These are phyloP conservation scores for Zosterops japonicus DNA, from an alignment of 2,113 vertebrate species.

Conservation along the genomic window DNA sequence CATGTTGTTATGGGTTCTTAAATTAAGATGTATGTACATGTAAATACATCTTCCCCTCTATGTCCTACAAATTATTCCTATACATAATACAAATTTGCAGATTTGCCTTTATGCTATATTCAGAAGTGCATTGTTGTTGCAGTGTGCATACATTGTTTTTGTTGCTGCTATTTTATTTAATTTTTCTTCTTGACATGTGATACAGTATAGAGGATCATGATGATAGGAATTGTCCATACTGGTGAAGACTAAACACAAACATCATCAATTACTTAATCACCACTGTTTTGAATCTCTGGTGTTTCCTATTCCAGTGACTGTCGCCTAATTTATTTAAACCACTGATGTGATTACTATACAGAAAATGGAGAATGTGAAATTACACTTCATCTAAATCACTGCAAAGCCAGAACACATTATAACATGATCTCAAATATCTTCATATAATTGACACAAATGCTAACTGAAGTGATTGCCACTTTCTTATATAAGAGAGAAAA, in stretches of 20 bases:
- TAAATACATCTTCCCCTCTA: background rate
- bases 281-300: background rate
- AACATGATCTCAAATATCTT: background rate
- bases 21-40: background rate
- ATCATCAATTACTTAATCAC: background rate
- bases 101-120: background rate
- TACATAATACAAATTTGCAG: background rate
- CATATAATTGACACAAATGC: background rate
- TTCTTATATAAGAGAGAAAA: background rate
- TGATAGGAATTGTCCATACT: background rate
- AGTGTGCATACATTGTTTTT: background rate
- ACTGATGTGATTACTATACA: background rate
- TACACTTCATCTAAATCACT: background rate
- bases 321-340: background rate
- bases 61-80: background rate
- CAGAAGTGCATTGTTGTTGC: background rate
- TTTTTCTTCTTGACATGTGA: background rate
- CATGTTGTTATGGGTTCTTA: background rate
- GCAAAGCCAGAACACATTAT: background rate
- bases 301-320: background rate
- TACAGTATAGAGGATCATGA: background rate
- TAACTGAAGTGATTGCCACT: background rate
- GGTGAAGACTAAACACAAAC: background rate
- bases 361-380: background rate
- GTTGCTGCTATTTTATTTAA: background rate